These are phyloP conservation scores for Rhinogobio ventralis DNA, from an alignment of 2,797 vertebrate species.

Conservation along the genomic window DNA sequence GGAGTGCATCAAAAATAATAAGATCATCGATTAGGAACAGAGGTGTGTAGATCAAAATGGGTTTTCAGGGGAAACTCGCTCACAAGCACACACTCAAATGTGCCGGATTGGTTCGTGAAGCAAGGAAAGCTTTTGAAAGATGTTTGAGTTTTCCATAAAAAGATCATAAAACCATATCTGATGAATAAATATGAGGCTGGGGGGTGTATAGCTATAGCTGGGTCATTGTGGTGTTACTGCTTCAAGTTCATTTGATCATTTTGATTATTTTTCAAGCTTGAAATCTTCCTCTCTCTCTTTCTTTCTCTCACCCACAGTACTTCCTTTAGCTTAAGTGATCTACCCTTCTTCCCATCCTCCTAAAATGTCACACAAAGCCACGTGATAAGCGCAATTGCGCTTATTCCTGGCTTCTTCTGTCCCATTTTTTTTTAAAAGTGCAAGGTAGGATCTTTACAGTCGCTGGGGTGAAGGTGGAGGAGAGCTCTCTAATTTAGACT, in stretches of 20 bases:
- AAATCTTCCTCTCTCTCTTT: not conserved
- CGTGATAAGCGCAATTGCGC: not conserved
- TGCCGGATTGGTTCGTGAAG: not conserved
- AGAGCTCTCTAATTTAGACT: not conserved
- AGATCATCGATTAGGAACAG: conserved; percentile 41
- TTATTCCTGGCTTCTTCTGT: not conserved
- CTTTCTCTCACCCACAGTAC: not conserved
- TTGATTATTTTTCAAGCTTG: conserved; percentile 12
- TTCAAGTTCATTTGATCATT: conserved; percentile 26
- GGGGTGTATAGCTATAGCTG: not conserved
- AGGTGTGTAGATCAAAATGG: conserved; percentile 36
- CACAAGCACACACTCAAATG: conserved; percentile 29
- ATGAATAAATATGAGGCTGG: conserved; percentile 51
- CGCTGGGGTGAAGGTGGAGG: not conserved
- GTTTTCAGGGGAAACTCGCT: not conserved
- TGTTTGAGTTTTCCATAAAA: conserved; percentile 49
- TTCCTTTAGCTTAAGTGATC: conserved; percentile 12
- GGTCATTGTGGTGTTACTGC: conserved; percentile 37
- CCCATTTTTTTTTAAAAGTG: conserved; percentile 23
- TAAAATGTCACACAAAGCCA: conserved; percentile 9
- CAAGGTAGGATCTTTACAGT: not conserved
- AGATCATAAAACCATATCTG: conserved; percentile 24
- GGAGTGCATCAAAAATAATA: conserved; percentile 44
- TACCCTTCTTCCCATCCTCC: not conserved
- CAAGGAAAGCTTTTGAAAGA: conserved; percentile 35